These are phyloP conservation scores for Fundulus diaphanus DNA, from an alignment of 2,797 vertebrate genomes.

Conservation along the genomic window DNA sequence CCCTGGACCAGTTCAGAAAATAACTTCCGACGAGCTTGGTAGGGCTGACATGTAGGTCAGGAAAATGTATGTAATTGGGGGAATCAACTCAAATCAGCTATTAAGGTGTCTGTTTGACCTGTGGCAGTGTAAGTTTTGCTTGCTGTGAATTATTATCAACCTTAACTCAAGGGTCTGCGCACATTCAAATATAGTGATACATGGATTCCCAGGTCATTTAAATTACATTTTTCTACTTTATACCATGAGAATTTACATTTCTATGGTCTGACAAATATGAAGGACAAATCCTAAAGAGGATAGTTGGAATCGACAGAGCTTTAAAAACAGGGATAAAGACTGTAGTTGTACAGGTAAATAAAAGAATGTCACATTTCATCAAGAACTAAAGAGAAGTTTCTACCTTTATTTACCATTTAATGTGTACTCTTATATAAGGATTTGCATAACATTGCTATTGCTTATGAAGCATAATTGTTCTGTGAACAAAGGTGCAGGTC, in stretches of 20 bases:
- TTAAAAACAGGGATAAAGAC: not conserved
- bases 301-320: not conserved
- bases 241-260: not conserved
- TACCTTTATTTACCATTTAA: too few relatives aligned
- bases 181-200: not conserved
- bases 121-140: not conserved
- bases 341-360: not conserved
- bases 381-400: not conserved
- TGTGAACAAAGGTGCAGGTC: slow-evolving; percentile 24
- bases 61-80: not conserved
- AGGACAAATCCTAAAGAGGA: not conserved
- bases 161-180: not conserved
- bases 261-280: not conserved
- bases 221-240: not conserved
- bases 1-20: not conserved
- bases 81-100: not conserved
- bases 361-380: not conserved
- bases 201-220: not conserved
- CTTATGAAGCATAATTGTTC: slow-evolving; percentile 5
- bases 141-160: not conserved
- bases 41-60: not conserved
- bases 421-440: not conserved
- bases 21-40: not conserved
- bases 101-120: not conserved
- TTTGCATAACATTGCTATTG: slow-evolving; percentile 6